These are phyloP conservation scores for Nysson spinosus DNA, from an alignment of 2,888 invertebrate genomes.

Conservation along the genomic window DNA sequence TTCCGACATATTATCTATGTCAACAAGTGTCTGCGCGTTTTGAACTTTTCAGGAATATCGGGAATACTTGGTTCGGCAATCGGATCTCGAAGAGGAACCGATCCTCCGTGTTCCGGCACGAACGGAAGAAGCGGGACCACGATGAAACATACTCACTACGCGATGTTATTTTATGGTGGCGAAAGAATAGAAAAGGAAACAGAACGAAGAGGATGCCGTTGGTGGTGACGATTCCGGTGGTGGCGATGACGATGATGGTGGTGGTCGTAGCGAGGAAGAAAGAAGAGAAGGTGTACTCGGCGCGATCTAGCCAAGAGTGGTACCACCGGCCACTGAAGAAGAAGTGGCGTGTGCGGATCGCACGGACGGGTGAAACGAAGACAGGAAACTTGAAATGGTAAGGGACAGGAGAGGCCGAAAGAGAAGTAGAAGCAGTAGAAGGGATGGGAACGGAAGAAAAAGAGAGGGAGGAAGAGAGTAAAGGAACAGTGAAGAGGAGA, in stretches of 20 bases:
- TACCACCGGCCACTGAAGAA: conserved; percentile 63
- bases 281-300: conserved; percentile 55
- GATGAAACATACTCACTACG: conserved; percentile 1
- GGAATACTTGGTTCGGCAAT: background rate
- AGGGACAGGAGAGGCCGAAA: conserved; percentile 58
- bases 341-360: conserved; percentile 66
- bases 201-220: conserved; percentile 23
- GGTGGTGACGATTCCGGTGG: conserved; percentile 7
- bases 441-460: conserved; percentile 28
- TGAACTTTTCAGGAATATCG: no score
- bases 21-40: no score
- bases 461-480: conserved; percentile 13
- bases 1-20: no score
- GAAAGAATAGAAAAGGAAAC: conserved; percentile 42
- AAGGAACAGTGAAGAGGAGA: conserved; percentile 32
- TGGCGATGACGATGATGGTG: conserved; percentile 10
- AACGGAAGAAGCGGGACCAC: background rate
- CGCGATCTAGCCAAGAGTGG: conserved; percentile 64
- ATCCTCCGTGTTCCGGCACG: background rate
- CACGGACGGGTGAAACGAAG: conserved; percentile 60
- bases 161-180: conserved; percentile 41
- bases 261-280: conserved; percentile 16
- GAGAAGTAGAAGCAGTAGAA: conserved; percentile 48
- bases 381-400: conserved; percentile 56
- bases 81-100: background rate